Conservation (phyloP, 2,888 invertebrate genomes). For the Lasioglossum malachurum region DNA sequence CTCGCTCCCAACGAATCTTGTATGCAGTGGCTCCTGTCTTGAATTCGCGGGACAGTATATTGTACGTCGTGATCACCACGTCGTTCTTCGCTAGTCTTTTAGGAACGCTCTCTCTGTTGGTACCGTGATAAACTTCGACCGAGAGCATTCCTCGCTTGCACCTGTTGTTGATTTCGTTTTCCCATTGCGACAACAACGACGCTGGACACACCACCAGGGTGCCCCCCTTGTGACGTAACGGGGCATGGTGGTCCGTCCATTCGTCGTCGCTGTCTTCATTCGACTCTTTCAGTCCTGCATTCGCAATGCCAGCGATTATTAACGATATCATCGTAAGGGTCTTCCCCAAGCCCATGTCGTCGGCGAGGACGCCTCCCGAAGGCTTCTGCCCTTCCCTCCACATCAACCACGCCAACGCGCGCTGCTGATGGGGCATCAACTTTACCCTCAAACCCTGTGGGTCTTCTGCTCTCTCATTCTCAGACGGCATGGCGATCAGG, state of each 20-base stretch:
- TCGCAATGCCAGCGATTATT: constrained; percentile 85
- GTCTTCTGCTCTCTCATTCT: constrained; percentile 86
- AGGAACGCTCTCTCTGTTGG: constrained; percentile 87
- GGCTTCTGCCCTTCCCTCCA: constrained; percentile 96
- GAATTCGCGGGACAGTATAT: constrained; percentile 89
- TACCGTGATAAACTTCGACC: constrained; percentile 92
- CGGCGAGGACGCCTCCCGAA: constrained; percentile 94
- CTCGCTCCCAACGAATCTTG: constrained; percentile 92
- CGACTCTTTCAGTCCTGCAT: constrained; percentile 78
- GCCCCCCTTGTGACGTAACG: constrained; percentile 86
- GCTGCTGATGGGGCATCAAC: constrained; percentile 93
- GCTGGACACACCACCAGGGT: constrained; percentile 97
- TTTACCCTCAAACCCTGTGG: constrained; percentile 88
- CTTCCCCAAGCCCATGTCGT: constrained; percentile 94
- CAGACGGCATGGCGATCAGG: constrained; percentile 88
- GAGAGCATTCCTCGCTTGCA: constrained; percentile 87
- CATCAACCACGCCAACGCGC: constrained; percentile 94
- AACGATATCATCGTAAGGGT: constrained; percentile 93
- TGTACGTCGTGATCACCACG: constrained; percentile 96
- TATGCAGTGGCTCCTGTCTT: constrained; percentile 78
- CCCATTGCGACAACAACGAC: constrained; percentile 96
- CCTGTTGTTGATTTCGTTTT: constrained; percentile 90
- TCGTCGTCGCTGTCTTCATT: constrained; percentile 79
- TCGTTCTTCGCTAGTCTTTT: constrained; percentile 89
- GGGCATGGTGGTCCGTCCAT: constrained; percentile 47